Conservation (phyloP, 2,797 vertebrate genomes). For the Xenentodon cancila region DNA sequence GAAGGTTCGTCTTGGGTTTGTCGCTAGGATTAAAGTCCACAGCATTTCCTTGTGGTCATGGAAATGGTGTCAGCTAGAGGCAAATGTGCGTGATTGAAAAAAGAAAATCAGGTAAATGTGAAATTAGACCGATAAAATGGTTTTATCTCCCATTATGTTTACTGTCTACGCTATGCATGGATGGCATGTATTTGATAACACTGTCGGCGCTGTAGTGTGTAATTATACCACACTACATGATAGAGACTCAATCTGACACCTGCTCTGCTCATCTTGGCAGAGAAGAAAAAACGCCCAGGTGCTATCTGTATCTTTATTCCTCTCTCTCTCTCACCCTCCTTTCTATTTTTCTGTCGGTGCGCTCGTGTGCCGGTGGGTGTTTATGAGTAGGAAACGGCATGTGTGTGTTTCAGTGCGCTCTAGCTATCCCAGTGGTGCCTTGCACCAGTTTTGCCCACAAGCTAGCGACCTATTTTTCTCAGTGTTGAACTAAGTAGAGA, state of each 20-base stretch:
- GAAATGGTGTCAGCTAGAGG: too few species aligned
- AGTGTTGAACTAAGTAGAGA: conserved; percentile 58
- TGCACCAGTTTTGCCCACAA: conserved; percentile 64
- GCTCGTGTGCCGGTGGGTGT: conserved; percentile 2
- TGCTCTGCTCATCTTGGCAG: conserved; percentile 50
- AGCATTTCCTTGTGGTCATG: too few species aligned
- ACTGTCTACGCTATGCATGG: background rate
- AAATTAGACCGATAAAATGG: background rate
- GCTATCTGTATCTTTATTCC: conserved; percentile 29
- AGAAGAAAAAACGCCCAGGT: conserved; percentile 45
- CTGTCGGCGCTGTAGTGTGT: conserved; percentile 12
- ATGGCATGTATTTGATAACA: conserved; percentile 9
- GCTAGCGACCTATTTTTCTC: conserved; percentile 79
- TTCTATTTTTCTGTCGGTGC: conserved; percentile 5
- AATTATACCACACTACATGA: conserved; percentile 36
- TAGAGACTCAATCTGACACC: conserved; percentile 46
- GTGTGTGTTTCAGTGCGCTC: conserved; percentile 38
- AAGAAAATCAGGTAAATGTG: background rate
- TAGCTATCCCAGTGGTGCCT: conserved; percentile 53
- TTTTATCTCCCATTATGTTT: background rate
- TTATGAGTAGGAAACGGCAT: conserved; percentile 22
- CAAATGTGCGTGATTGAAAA: too few species aligned
- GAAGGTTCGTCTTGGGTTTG: too few species aligned
- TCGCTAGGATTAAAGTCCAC: too few species aligned
- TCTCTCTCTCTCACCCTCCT: conserved; percentile 22